A percentile compares a stretch with the other conserved stretches of the same genome.
Evolutionary conservation across 2,888 invertebrate genomes (phyloP).

Genomic region (Ligdia adustata): DNA sequence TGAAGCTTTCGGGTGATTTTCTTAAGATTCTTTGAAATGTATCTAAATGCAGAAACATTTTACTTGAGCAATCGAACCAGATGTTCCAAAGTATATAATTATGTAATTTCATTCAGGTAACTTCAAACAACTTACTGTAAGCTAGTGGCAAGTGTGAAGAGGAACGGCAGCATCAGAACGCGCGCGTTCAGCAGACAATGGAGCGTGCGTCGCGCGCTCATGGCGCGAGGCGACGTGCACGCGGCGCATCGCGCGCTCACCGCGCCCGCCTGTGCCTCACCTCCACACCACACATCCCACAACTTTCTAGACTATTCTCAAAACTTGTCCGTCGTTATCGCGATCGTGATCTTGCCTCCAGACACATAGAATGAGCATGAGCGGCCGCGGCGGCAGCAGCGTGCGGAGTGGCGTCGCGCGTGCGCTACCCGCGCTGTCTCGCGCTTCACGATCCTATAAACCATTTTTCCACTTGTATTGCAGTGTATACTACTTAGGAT

Average conservation of each 20-base stretch:
- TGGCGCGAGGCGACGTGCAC: conserved; percentile 65
- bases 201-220: conserved; percentile 70
- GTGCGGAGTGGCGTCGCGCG: conserved; percentile 76
- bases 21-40: no score
- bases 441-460: conserved; percentile 40
- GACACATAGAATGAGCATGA: conserved; percentile 51
- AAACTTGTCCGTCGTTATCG: conserved; percentile 40
- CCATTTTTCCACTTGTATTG: conserved; percentile 39
- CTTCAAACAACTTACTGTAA: conserved; percentile 72
- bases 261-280: conserved; percentile 36
- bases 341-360: conserved; percentile 49
- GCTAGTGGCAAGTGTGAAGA: conserved; percentile 55
- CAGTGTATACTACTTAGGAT: conserved; percentile 36
- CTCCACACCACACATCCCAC: neutral
- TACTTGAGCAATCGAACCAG: no score
- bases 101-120: no score
- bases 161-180: conserved; percentile 50
- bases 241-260: conserved; percentile 71
- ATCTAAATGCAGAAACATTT: no score
- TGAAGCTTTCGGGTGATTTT: no score
- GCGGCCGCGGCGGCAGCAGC: conserved; percentile 64
- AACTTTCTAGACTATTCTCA: no score
- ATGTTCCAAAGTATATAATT: no score
- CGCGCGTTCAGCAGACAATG: conserved; percentile 53
- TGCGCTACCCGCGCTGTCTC: conserved; percentile 60